Conservation (phyloP, 2,113 vertebrate species). For the Sander lucioperca region DNA sequence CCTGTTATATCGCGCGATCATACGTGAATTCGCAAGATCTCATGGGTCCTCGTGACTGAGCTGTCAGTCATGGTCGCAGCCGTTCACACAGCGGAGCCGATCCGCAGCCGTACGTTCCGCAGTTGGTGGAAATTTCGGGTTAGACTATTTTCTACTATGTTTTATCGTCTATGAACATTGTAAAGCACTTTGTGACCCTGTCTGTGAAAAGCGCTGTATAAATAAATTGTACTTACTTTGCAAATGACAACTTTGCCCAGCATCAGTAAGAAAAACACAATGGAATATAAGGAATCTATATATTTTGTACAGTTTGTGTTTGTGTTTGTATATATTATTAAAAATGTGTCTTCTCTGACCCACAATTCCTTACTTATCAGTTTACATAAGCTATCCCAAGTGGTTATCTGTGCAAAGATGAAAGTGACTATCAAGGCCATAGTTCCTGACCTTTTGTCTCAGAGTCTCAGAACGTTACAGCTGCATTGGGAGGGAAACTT, state of each 20-base stretch:
- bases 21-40: too few species aligned
- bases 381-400: neutral
- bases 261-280: neutral
- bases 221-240: neutral
- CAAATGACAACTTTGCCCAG: neutral
- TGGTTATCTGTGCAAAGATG: neutral
- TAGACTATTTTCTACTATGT: too few species aligned
- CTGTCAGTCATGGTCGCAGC: too few species aligned
- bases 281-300: neutral
- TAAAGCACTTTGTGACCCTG: too few species aligned
- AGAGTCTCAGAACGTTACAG: constrained; percentile 16
- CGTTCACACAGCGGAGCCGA: too few species aligned
- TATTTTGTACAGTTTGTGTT: neutral
- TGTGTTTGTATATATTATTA: neutral
- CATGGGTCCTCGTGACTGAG: too few species aligned
- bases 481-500: constrained; percentile 54
- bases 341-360: neutral
- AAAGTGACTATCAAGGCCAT: neutral
- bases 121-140: too few species aligned
- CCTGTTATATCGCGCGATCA: too few species aligned
- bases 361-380: neutral
- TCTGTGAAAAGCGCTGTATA: too few species aligned
- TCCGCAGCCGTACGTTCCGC: too few species aligned
- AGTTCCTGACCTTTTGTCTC: constrained; percentile 32
- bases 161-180: too few species aligned